A percentile compares a stretch with the other conserved stretches of the same genome.
These are phyloP conservation scores for Plestiodon gilberti DNA, from an alignment of 2,113 vertebrate genomes.

Conservation along the genomic window DNA sequence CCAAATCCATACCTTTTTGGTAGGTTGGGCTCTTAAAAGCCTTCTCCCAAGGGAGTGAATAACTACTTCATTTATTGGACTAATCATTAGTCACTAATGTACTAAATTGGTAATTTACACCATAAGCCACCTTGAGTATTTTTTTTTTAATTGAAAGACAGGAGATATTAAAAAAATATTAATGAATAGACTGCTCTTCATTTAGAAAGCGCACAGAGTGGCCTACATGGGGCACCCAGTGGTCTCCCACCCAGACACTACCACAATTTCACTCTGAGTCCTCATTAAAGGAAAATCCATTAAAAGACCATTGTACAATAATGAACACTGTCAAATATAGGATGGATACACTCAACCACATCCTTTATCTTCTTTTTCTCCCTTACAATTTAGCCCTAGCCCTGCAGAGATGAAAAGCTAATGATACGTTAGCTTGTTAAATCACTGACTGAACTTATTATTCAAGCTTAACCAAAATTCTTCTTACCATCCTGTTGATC, in stretches of 20 bases:
- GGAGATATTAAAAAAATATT: too few species aligned
- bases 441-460: neutral
- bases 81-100: too few species aligned
- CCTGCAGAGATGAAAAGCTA: constrained; percentile 30
- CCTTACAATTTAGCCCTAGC: constrained; percentile 26
- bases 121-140: too few species aligned
- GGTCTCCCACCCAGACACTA: neutral
- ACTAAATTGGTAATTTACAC: neutral
- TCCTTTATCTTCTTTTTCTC: neutral
- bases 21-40: neutral
- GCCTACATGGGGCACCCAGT: neutral
- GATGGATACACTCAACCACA: neutral
- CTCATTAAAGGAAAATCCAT: constrained; percentile 28
- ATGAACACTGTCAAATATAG: constrained; percentile 11
- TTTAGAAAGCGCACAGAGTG: neutral
- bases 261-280: constrained; percentile 1
- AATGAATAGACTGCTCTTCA: neutral
- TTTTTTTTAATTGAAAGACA: too few species aligned
- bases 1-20: neutral
- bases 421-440: constrained; percentile 24
- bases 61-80: constrained; percentile 13
- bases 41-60: constrained; percentile 36
- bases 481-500: constrained; percentile 96
- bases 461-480: constrained; percentile 14
- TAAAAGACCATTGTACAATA: constrained; percentile 13